A percentile compares a stretch with the other conserved stretches of the same genome.
Evolutionary conservation across 1,140 invertebrate genomes (phyloP).

Genomic region (Nasonia giraulti): DNA sequence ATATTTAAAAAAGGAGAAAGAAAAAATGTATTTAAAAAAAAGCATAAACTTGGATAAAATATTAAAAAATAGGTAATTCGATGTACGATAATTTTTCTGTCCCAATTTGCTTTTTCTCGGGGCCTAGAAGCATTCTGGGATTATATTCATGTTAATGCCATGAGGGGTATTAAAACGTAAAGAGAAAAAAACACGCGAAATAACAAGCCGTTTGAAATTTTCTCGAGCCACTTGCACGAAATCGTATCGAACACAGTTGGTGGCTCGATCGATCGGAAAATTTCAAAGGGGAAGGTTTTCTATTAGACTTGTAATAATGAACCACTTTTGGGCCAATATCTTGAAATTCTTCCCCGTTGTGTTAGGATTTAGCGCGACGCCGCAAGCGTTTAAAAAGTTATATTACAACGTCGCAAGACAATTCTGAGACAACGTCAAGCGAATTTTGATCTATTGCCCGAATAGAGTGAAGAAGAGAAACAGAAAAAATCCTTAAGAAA

Average conservation of each 20-base stretch:
- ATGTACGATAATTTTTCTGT: conserved; percentile 58
- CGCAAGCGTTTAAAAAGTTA: conserved; percentile 44
- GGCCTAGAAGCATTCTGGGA: conserved; percentile 65
- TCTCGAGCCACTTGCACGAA: conserved; percentile 44
- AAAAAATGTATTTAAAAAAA: conserved; percentile 41
- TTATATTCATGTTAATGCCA: conserved; percentile 64
- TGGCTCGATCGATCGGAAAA: conserved; percentile 57
- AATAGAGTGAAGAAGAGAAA: conserved; percentile 32
- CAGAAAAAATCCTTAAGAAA: conserved; percentile 40
- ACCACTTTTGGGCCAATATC: conserved; percentile 23
- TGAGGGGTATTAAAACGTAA: conserved; percentile 54
- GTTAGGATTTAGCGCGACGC: conserved; percentile 42
- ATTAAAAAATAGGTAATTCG: conserved; percentile 60
- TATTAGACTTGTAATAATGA: conserved; percentile 35
- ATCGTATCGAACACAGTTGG: conserved; percentile 16
- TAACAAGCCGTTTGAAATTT: conserved; percentile 55
- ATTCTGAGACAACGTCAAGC: conserved; percentile 48
- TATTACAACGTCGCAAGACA: conserved; percentile 46
- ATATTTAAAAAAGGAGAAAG: conserved; percentile 44
- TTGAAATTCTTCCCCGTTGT: conserved; percentile 45
- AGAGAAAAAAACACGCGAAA: conserved; percentile 12
- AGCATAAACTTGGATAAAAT: conserved; percentile 34
- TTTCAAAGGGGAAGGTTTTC: conserved; percentile 53
- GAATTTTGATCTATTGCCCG: conserved; percentile 50
- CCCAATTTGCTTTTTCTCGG: conserved; percentile 64